Conservation (phyloP, 2,888 invertebrate genomes). For the Hedya salicella region DNA sequence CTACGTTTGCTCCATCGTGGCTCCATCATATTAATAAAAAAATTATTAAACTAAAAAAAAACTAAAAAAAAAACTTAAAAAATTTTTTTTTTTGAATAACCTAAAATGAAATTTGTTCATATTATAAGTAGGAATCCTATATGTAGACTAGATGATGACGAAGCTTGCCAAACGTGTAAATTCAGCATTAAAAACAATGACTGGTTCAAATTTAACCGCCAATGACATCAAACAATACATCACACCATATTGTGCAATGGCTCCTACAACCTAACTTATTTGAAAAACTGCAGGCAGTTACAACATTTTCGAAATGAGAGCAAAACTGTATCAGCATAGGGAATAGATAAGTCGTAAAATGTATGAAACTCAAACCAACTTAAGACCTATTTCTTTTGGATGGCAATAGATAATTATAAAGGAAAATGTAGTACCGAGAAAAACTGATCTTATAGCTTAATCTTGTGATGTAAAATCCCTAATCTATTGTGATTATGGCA, state of each 20-base stretch:
- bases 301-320: neutral
- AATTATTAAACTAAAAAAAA: too few species aligned
- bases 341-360: neutral
- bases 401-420: neutral
- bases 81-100: too few species aligned
- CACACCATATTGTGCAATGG: conserved; percentile 18
- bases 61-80: too few species aligned
- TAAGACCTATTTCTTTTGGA: neutral
- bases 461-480: neutral
- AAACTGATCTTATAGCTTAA: neutral
- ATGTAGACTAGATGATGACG: neutral
- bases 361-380: neutral
- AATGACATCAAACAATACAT: neutral
- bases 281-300: neutral
- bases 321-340: neutral
- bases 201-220: neutral
- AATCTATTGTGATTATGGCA: neutral
- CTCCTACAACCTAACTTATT: neutral
- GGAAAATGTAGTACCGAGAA: neutral
- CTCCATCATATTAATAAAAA: too few species aligned
- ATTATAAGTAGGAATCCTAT: too few species aligned
- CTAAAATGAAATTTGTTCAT: too few species aligned
- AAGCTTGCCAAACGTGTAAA: neutral
- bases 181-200: neutral
- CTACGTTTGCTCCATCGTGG: too few species aligned